Base-by-base conservation (phyloP, 1,140 invertebrate species). In the Brachionus plicatilis region DNA sequence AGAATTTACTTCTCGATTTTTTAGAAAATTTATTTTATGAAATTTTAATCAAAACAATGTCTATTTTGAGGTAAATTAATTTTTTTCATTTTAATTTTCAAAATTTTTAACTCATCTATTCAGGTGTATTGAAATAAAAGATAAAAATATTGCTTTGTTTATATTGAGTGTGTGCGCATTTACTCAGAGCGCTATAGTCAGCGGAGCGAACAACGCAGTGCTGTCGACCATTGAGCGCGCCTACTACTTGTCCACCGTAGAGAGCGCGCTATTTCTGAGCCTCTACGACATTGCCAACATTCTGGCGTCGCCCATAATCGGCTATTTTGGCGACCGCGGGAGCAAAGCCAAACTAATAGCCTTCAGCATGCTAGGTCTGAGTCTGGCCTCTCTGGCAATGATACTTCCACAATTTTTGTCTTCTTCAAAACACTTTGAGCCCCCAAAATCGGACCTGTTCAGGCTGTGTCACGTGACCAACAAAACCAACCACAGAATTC, bases 141-240 rank as follows among this genome's bases (percentile, higher is more conserved):
- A 65, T 29, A 82, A 83, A 8, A 83, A 83, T 27, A 29, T 68
- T 45, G 43, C 43, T 3, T 41, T 83, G 6, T 12, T 70, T 12
- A 5, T 70, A 5, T 24, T 83, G n/a, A 45, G 82, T 72, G 1
- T 56, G 3, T 83, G 82, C 9, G 60, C 60, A 27, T 41, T 83
- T 43, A 27, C 12, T 3, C 82, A 83, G 27, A 83, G 47, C 20
- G 41, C 47, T 1, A 83, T 83, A 33, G 47, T 83, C 17, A 29
- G 17, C n/a, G 82, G 82, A 27, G 82, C 82, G 3, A 83, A 83
- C 37, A 83, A 72, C 56, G 82, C 82, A 4, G 33, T 83, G 11
- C 17, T 83, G 65, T 70, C 82, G 20, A 83, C 65, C 9, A 47
- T 83, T 24, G 82, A 83, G 68, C 60, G 60, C 0, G 82, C 60